Conservation (phyloP, 2,888 invertebrate genomes). For the Chymomyza caudatula region DNA sequence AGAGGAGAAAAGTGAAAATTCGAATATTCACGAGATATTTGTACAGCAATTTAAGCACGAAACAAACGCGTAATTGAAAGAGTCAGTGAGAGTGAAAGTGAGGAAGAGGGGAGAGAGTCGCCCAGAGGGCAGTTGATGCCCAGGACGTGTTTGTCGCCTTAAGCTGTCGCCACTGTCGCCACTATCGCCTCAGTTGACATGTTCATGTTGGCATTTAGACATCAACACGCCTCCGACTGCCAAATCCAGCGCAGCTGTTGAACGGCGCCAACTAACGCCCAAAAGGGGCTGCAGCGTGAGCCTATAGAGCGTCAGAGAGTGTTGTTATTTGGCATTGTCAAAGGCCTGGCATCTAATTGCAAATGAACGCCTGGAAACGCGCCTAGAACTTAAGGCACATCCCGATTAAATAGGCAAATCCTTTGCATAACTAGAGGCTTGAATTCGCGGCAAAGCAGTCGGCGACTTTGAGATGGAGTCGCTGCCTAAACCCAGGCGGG, state of each 20-base stretch:
- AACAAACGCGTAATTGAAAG: background rate
- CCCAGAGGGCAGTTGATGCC: background rate
- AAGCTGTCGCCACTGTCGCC: background rate
- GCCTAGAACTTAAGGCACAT: conserved; percentile 19
- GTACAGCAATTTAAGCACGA: conserved; percentile 20
- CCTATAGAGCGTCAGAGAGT: background rate
- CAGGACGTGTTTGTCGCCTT: background rate
- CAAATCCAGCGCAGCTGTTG: background rate
- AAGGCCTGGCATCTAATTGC: conserved; percentile 40
- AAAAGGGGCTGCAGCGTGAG: conserved; percentile 4
- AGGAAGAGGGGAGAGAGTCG: background rate
- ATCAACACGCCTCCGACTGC: background rate
- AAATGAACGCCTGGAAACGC: conserved; percentile 43
- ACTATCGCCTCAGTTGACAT: background rate
- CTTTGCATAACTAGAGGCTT: conserved; percentile 37
- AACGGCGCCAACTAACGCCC: background rate
- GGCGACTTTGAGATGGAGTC: conserved; percentile 35
- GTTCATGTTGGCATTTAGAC: conserved; percentile 5
- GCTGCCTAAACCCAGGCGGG: conserved; percentile 12
- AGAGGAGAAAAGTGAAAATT: conserved; percentile 12
- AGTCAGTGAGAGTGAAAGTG: background rate
- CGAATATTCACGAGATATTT: conserved; percentile 26
- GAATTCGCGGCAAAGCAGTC: conserved; percentile 8
- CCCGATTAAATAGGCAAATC: conserved; percentile 38
- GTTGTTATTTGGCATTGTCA: background rate